Evolutionary conservation across 2,797 vertebrate species (phyloP), one percentile per base, ranked within the genome.

Genomic region (Urosaurus nigricauda): DNA sequence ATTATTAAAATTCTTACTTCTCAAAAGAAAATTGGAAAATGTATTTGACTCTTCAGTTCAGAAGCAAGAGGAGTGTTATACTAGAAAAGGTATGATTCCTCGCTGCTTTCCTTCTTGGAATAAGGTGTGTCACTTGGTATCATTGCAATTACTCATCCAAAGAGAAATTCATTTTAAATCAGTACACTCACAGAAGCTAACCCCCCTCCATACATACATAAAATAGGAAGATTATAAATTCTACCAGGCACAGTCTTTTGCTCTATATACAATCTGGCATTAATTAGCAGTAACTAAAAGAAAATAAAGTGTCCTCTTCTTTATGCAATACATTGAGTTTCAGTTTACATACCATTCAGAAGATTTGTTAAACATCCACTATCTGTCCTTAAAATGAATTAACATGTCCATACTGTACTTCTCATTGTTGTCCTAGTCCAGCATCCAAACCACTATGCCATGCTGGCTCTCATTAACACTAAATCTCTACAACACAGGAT

Each of bases 1-100:
- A n/a, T n/a, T n/a, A n/a, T n/a, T n/a, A 35, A 58, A 88, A 84
- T 5, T 26, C 84, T 87, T 56, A 84, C 70, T 78, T 90, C 24
- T 37, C 35, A 88, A 68, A 0, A 73, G 17, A 35, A 74, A 26
- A 19, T 4, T 85, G 19, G 63, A 87, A 89, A 91, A 40, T 24
- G 1, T n/a, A 88, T 79, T 83, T 88, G 71, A 32, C 2, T 3
- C 29, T 77, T 40, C n/a, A 58, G 21, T 74, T 84, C 24, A 26
- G 11, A 74, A 35, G 53, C 26, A 74, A 40, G 11, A 58, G 51
- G 74, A 73, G 7, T 17, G 37, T 9, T 85, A 17, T 75, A 11
- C 29, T 83, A 65, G 26, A 83, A 32, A 83, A 70, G 6, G 7
- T 2, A 83, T 7, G 29, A 70, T 70, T 14, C 56, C 26, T 40